A percentile compares a stretch with the other conserved stretches of the same genome.
These are phyloP conservation scores for Trisateles emortualis DNA, from an alignment of 2,888 invertebrate species.

Conservation along the genomic window DNA sequence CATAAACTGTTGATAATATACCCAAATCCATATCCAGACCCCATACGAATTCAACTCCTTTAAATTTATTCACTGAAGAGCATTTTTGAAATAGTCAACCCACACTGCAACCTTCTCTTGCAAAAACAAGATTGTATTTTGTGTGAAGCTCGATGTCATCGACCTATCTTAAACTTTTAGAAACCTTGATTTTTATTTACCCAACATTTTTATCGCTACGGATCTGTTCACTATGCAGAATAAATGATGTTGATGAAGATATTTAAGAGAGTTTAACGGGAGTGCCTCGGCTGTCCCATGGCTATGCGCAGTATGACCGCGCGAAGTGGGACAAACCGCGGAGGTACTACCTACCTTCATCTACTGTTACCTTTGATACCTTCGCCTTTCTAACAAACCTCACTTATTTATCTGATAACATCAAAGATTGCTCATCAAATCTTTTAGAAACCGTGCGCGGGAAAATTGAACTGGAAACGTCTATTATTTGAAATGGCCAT, in stretches of 20 bases:
- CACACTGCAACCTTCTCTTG: too few relatives aligned
- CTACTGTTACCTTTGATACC: conserved; percentile 73
- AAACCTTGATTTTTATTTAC: not conserved
- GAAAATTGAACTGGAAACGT: conserved; percentile 11
- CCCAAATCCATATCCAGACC: too few relatives aligned
- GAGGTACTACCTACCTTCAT: conserved; percentile 51
- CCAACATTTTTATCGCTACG: not conserved
- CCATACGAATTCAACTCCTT: too few relatives aligned
- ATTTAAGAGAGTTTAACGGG: conserved; percentile 55
- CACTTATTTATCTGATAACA: conserved; percentile 48
- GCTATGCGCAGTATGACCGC: conserved; percentile 45
- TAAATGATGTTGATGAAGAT: too few relatives aligned
- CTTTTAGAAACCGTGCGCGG: conserved; percentile 22
- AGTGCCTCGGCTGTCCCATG: conserved; percentile 58
- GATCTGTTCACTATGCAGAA: not conserved
- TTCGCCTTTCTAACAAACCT: conserved; percentile 69
- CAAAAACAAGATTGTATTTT: too few relatives aligned
- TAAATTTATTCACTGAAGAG: too few relatives aligned
- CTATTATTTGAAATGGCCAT: conserved; percentile 6
- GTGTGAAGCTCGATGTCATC: too few relatives aligned
- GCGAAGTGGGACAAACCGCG: conserved; percentile 71
- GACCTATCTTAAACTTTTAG: not conserved
- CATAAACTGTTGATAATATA: too few relatives aligned
- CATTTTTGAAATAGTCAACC: too few relatives aligned
- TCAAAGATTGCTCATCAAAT: conserved; percentile 44